Base-by-base conservation (phyloP, 2,888 invertebrate species). In the Rotaria socialis region DNA sequence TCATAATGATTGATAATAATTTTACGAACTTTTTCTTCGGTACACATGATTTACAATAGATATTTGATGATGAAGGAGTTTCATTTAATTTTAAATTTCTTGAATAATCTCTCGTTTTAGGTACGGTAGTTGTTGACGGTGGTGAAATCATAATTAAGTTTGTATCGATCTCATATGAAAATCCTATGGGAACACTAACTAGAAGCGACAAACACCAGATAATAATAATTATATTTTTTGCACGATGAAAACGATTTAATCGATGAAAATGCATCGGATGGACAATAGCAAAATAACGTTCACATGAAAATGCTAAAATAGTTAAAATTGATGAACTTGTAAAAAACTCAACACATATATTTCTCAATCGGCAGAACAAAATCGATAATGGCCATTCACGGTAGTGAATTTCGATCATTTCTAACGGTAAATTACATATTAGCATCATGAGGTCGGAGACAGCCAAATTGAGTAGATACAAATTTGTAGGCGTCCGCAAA, bases 401-500 rank as follows among this genome's bases (percentile, higher is more conserved):
- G n/a, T 24, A 84, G 35, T 52, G n/a, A 22, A 84, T 84, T 55
- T 84, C 84, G n/a, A 52, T 35, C 55, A 84, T 55, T 84, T 84
- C 56, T 41, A 55, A 50, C 1, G 56, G 84, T 55, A 84, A 55
- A 84, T 56, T 84, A 41, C 52, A 84, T 22, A 56, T 84, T 35
- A 84, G 16, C n/a, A 56, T 56, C 55, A 84, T 52, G 2, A 84
- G 19, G 55, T 84, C 84, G 4, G 84, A 55, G 2, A 84, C 22
- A 14, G 84, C 84, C n/a, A 84, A 84, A 84, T 84, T 84, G 5
- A 84, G 11, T 24, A 84, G 55, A 84, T 84, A 84, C 19, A 52
- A 22, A 56, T 84, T 56, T 6, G 84, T 84, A 35, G 84, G 55
- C 22, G 84, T 84, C 19, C 84, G 52, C n/a, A 55, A 41, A 47